A percentile compares a stretch with the other conserved stretches of the same genome.
phyloP scores from a whole-genome alignment of 2,888 invertebrate species.

The Trichogramma evanescens region DNA sequence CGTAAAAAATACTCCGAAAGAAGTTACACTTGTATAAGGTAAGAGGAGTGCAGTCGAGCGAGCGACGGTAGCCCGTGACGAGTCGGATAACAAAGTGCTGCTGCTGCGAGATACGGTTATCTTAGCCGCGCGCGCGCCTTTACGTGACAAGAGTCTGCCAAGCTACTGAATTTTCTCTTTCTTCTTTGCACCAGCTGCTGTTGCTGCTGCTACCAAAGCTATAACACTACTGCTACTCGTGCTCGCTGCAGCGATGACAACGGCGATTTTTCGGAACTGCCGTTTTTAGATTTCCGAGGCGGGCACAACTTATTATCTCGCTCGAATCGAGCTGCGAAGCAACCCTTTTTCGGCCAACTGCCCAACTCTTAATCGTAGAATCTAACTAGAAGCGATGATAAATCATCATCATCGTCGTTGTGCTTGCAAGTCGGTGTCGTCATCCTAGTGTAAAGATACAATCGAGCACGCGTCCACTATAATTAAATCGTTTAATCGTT shows the following conservation, averaged over 20 bases:
- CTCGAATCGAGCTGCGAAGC: too few relatives aligned
- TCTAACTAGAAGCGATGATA: too few relatives aligned
- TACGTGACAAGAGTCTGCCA: slow-evolving; percentile 32
- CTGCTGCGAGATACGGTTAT: slow-evolving; percentile 23
- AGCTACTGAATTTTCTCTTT: slow-evolving; percentile 44
- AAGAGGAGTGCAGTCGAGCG: too few relatives aligned
- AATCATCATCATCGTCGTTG: too few relatives aligned
- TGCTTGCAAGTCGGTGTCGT: too few relatives aligned
- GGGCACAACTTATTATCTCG: background rate
- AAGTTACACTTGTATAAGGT: too few relatives aligned
- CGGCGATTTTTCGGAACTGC: slow-evolving; percentile 20
- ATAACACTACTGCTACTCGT: background rate
- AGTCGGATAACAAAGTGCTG: slow-evolving; percentile 33
- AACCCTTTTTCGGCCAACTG: too few relatives aligned
- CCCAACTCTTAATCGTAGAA: too few relatives aligned
- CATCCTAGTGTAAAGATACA: too few relatives aligned
- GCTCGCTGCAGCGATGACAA: slow-evolving; percentile 13
- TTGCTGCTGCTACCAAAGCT: background rate
- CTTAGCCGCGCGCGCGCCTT: slow-evolving; percentile 22
- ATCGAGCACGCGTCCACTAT: too few relatives aligned
- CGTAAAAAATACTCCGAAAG: too few relatives aligned
- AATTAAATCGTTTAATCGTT: too few relatives aligned
- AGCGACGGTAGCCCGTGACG: slow-evolving; percentile 37
- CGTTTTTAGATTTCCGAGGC: background rate
- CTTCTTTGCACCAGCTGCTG: background rate